phyloP scores from a whole-genome alignment of 2,113 vertebrate species.

The Camelus bactrianus region DNA sequence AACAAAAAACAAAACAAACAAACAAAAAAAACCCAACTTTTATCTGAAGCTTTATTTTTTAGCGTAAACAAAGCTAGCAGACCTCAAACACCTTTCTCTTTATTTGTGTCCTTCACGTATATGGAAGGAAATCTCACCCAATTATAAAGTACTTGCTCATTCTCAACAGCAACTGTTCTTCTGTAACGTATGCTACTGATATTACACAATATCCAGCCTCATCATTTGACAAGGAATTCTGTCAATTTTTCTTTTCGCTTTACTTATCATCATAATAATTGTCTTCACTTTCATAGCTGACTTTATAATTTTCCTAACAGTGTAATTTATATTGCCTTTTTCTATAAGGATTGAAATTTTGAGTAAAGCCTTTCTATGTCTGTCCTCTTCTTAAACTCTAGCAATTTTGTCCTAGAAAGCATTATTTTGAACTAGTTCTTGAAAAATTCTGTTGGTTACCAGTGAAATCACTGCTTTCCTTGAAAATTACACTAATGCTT shows the following conservation, averaged over 20 bases:
- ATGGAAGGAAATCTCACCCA: not conserved
- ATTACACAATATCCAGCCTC: no score
- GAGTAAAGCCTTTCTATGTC: not conserved
- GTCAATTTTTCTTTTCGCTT: not conserved
- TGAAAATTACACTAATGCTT: not conserved
- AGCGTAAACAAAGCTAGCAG: not conserved
- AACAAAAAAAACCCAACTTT: not conserved
- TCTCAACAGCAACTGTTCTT: not conserved
- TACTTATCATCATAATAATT: not conserved
- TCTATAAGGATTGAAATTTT: not conserved
- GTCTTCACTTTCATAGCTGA: not conserved
- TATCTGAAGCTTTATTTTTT: not conserved
- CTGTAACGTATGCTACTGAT: no score
- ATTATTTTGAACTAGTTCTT: not conserved
- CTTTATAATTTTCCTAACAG: not conserved
- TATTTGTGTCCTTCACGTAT: not conserved
- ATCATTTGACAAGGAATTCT: not conserved
- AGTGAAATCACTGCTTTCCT: not conserved
- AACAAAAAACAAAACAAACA: not conserved
- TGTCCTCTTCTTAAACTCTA: not conserved
- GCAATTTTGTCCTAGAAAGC: not conserved
- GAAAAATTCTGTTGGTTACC: not conserved
- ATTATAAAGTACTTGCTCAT: not conserved
- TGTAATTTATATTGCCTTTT: not conserved
- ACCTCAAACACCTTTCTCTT: not conserved